Base-by-base conservation (phyloP, 2,113 vertebrate species). In the Plecotus auritus region DNA sequence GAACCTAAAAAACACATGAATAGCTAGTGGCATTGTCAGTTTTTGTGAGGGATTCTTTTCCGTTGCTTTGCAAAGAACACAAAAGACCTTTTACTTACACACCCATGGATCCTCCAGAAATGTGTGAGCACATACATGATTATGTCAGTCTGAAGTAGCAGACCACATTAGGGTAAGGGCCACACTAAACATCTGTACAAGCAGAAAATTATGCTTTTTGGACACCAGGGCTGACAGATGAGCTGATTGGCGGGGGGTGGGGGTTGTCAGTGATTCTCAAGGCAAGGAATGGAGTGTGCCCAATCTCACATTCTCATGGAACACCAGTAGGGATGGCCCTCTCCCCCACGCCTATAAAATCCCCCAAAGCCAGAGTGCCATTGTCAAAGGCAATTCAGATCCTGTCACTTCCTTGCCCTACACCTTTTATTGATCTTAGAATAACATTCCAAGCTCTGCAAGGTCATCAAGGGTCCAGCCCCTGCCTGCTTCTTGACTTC, bases 1-100 rank as follows among this genome's bases (percentile, higher is more conserved):
- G 70, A 84, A 85, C 49, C 59, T 37, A 87, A 91, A 76, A 82
- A 72, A 88, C 94, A 88, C 42, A 76, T 35, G 49, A 85, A 81
- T 9, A 64, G 73, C 84, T 73, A 47, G 14, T 14, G 73, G 49
- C 32, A 56, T n/a, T 74, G 86, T 14, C 72, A 70, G 49, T 61
- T 61, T 95, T 78, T 84, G 22, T 35, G 61, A 83, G 17, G 37
- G 54, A 28, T 81, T 85, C 37, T 90, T 80, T 42, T 26, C 69
- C 20, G 13, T 78, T n/a, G 45, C n/a, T 77, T 92, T 69, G 54
- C 72, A 22, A 64, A 54, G 18, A 64, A 51, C 73, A 80, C 59
- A 14, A 49, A 67, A 76, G 77, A 51, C 77, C 20, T 51, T 83
- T 69, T 82, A 74, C 74, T 82, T n/a, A 69, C n/a, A 82, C n/a